phyloP scores from a whole-genome alignment of 2,888 invertebrate genomes.

The Gerris lacustris region DNA sequence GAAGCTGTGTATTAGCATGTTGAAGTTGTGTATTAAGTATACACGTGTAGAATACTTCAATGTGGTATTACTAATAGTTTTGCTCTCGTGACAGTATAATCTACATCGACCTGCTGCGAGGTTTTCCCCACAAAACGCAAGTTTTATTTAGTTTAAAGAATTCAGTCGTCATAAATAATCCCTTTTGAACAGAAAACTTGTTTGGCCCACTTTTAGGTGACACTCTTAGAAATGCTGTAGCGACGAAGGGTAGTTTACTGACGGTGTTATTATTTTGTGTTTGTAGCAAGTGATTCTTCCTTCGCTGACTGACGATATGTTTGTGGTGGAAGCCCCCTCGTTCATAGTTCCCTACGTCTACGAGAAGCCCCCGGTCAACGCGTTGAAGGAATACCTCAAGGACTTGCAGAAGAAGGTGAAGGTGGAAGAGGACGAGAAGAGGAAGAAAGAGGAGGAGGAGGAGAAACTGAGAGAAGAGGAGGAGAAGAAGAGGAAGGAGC shows the following conservation, averaged over 20 bases:
- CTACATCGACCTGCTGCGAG: no score
- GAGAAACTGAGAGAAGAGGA: slow-evolving; percentile 36
- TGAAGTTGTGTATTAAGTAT: no score
- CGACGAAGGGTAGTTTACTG: neutral
- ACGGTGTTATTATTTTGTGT: neutral
- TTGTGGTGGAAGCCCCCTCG: slow-evolving; percentile 81
- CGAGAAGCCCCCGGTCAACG: slow-evolving; percentile 72
- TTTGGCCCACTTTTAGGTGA: no score
- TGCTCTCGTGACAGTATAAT: no score
- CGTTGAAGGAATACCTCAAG: slow-evolving; percentile 59
- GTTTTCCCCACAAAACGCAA: no score
- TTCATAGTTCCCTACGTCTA: slow-evolving; percentile 89
- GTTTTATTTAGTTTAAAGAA: no score
- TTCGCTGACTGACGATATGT: slow-evolving; percentile 81
- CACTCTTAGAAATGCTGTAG: no score
- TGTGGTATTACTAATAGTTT: no score
- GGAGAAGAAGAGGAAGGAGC: slow-evolving; percentile 33
- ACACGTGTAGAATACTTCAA: no score
- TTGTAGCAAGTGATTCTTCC: slow-evolving; percentile 52
- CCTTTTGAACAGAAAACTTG: no score
- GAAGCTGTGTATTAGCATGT: no score
- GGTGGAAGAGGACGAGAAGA: slow-evolving; percentile 36
- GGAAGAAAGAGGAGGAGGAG: slow-evolving; percentile 39
- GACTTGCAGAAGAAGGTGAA: slow-evolving; percentile 41
- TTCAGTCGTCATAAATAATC: no score